Base-by-base conservation (phyloP, 2,113 vertebrate genomes). In the Cichladusa arquata region DNA sequence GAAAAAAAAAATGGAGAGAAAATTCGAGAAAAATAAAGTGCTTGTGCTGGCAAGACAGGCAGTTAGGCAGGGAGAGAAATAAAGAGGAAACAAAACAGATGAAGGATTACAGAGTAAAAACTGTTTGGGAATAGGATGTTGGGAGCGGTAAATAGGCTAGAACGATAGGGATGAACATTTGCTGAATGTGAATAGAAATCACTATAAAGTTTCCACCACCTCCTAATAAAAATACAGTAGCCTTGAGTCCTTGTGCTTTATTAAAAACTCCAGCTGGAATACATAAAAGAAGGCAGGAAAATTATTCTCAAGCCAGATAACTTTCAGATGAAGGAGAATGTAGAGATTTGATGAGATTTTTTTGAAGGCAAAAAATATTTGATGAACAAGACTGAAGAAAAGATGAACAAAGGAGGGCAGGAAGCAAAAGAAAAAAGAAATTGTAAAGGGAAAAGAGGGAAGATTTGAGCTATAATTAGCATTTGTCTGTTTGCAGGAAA, bases 201-300 rank as follows among this genome's bases (percentile, higher is more conserved):
- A 67, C 91, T 70, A 83, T 94, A 81, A 96, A 88, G 67, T 88
- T 95, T 86, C 71, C 29, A 92, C 95, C 76, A 69, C 88, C 34
- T 88, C 67, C 76, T 96, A 90, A 94, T 93, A 94, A 96, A 97
- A 96, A 92, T 73, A 96, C 79, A 86, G 92, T 97, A 94, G 94
- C 92, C 83, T 78, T 94, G 88, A 96, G 69, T 95, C 69, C 83
- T 86, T 76, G 51, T 71, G 77, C 65, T 84, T 95, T 96, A 96
- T 95, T 95, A 93, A 96, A 94, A 95, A 71, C 65, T 90, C 71
- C 60, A 88, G 34, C 71, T 93, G 76, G 86, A 96, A 92, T 90
- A 81, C 61, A 91, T 86, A 74, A 93, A 86, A 88, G 82, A 77
- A 44, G 56, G 56, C 56, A 95, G 85, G 47, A 70, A 93, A 95